phyloP scores from a whole-genome alignment of 2,113 vertebrate genomes.

The Corythaixoides concolor region DNA sequence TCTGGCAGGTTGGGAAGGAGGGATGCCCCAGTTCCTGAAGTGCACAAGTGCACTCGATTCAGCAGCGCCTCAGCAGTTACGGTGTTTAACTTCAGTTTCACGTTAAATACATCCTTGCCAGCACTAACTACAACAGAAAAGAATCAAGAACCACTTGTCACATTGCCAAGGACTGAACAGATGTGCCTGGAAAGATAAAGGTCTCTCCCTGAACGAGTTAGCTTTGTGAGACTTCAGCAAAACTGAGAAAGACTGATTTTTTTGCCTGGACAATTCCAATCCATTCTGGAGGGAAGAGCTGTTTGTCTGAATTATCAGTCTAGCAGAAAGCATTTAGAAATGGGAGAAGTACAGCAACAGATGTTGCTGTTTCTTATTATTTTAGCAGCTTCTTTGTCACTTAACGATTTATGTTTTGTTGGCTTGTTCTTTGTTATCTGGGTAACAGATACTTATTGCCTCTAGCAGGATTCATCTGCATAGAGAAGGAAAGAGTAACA shows the following conservation, averaged over 20 bases:
- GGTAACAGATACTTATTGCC: background rate
- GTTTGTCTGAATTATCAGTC: background rate
- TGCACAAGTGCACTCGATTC: background rate
- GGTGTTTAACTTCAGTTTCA: background rate
- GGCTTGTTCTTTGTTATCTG: background rate
- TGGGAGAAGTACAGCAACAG: background rate
- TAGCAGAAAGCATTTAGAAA: background rate
- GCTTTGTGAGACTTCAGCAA: background rate
- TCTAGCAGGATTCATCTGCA: background rate
- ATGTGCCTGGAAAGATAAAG: background rate
- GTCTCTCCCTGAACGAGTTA: background rate
- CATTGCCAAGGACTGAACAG: background rate
- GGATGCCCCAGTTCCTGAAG: background rate
- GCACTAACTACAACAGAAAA: background rate
- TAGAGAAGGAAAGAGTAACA: background rate
- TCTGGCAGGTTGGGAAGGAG: background rate
- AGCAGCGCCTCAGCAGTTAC: background rate
- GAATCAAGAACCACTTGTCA: background rate
- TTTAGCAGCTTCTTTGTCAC: background rate
- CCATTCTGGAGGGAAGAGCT: background rate
- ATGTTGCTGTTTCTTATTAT: background rate
- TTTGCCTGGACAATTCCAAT: background rate
- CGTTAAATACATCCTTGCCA: background rate
- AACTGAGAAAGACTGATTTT: background rate
- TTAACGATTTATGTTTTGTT: background rate